Percentiles rank a stretch among this genome's conserved stretches.
phyloP scores from a whole-genome alignment of 1,140 invertebrate species.

The Macrotrachela quadricornifera region DNA sequence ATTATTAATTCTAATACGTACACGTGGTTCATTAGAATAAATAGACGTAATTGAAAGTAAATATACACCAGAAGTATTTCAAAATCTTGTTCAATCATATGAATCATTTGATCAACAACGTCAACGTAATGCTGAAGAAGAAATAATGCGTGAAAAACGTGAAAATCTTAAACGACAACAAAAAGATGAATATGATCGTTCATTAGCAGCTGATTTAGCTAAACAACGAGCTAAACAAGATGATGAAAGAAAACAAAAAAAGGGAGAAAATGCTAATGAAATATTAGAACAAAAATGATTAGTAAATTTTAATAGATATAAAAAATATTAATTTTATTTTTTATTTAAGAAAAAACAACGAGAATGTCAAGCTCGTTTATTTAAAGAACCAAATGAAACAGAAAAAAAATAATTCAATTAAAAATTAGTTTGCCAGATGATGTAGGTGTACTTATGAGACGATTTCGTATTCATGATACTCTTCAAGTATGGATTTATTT shows the following conservation, averaged over 20 bases:
- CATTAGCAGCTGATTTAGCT: conserved; percentile 61
- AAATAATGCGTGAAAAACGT: conserved; percentile 55
- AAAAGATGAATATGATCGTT: conserved; percentile 69
- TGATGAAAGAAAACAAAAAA: conserved; percentile 13
- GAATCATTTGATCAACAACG: too few relatives aligned
- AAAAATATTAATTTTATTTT: too few relatives aligned
- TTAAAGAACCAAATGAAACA: too few relatives aligned
- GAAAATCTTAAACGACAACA: conserved; percentile 73
- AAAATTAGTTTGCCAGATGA: conserved; percentile 48
- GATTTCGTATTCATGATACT: conserved; percentile 44
- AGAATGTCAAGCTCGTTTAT: too few relatives aligned
- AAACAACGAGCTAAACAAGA: conserved; percentile 15
- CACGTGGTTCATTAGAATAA: too few relatives aligned
- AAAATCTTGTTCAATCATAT: too few relatives aligned
- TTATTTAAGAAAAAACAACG: too few relatives aligned
- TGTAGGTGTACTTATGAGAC: conserved; percentile 46
- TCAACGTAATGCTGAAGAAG: neutral
- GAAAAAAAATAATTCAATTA: conserved; percentile 17
- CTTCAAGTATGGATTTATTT: conserved; percentile 44
- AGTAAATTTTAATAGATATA: too few relatives aligned
- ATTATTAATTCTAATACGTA: too few relatives aligned
- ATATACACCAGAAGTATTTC: too few relatives aligned
- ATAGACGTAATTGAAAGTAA: too few relatives aligned
- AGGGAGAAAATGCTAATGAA: conserved; percentile 19
- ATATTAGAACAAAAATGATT: conserved; percentile 3